Conservation (phyloP, 2,888 invertebrate species). For the Marasmarcha lunaedactyla region DNA sequence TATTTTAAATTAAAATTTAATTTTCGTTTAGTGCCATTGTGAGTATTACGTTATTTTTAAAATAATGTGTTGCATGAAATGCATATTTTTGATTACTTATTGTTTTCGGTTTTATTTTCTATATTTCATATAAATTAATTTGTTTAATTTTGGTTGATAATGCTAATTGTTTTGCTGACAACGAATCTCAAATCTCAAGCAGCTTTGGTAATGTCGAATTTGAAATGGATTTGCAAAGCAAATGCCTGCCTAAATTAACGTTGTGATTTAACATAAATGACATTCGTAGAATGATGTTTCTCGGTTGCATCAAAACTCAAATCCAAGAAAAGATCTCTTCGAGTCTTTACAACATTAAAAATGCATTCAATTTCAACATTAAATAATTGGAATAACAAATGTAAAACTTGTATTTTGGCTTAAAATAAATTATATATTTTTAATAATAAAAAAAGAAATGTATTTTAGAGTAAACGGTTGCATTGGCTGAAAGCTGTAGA, state of each 20-base stretch:
- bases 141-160: conserved; percentile 19
- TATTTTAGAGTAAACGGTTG: no score
- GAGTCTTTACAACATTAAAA: no score
- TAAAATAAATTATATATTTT: neutral
- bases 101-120: conserved; percentile 23
- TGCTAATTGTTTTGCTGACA: conserved; percentile 34
- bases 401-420: neutral
- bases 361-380: no score
- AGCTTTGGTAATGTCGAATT: neutral
- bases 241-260: conserved; percentile 24
- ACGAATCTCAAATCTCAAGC: conserved; percentile 52
- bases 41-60: conserved; percentile 64
- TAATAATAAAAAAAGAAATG: neutral
- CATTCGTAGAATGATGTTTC: neutral
- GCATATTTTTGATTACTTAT: conserved; percentile 39
- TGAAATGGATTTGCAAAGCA: conserved; percentile 52
- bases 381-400: no score
- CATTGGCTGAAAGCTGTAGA: conserved; percentile 48
- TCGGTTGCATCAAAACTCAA: neutral
- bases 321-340: no score
- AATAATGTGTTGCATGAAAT: conserved; percentile 64
- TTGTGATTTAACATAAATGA: neutral
- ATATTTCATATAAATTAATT: conserved; percentile 11
- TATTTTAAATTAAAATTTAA: conserved; percentile 10
- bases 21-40: conserved; percentile 63